Evolutionary conservation across 2,888 invertebrate genomes (phyloP), one percentile per base, ranked within the genome.

Genomic region (Cecidostiba fungosa): DNA sequence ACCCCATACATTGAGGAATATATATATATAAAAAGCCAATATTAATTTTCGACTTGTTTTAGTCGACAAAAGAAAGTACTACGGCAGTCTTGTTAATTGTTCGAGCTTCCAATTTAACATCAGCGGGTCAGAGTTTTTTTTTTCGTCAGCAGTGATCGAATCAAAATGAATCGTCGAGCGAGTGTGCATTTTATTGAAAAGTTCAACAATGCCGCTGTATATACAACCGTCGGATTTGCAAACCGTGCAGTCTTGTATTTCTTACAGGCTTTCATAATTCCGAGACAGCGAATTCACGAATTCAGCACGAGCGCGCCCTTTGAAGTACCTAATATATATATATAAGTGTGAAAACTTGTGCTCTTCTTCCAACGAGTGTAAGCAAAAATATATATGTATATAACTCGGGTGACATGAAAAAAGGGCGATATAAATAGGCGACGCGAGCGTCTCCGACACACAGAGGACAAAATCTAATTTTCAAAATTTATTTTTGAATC

Each of bases 271-370:
- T 47, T 73, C 23, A 23, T 47, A 47, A 47, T 43, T 12, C n/a
- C 19, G 10, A 47, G 43, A 73, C 39, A 23, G n/a, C 3, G 10
- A 73, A 73, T 43, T 72, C 39, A 10, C 72, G n/a, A 72, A 29
- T 72, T 72, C 43, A 72, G 43, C n/a, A n/a, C n/a, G n/a, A n/a
- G n/a, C n/a, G n/a, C n/a, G 29, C 19, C 4, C 43, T 6, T 76
- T 14, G 19, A 50, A 50, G 16, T 1, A 19, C 47, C 14, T 12
- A n/a, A n/a, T n/a, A n/a, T n/a, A 14, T 19, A 23, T 59, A 54
- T 0, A 54, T 54, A 54, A 32, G 5, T 5, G 59, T 59, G 77
- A 59, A 36, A 79, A 79, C 43, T 50, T 79, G 70, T 14, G n/a
- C 47, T 78, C 43, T 19, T 79, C 23, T 32, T 70, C 32, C 29